A percentile compares a stretch with the other conserved stretches of the same genome.
These are phyloP conservation scores for Lapara coniferarum DNA, from an alignment of 2,888 invertebrate species.

Conservation along the genomic window DNA sequence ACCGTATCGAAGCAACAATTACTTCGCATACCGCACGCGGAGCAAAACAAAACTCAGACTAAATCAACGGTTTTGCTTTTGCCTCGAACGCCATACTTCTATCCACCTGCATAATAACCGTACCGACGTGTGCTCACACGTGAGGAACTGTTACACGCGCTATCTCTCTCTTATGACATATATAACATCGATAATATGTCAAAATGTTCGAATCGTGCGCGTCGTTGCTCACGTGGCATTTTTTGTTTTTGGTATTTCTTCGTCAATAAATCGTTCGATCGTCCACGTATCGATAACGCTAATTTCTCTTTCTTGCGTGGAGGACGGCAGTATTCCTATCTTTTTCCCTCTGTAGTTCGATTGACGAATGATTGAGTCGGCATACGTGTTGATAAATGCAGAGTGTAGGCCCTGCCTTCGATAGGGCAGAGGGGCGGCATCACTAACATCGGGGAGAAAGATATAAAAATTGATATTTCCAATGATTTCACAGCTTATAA, in stretches of 20 bases:
- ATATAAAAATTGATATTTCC: conserved; percentile 20
- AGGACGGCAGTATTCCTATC: conserved; percentile 57
- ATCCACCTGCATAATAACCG: conserved; percentile 27
- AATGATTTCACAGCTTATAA: conserved; percentile 1
- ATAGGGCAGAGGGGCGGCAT: conserved; percentile 48
- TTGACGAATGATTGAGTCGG: conserved; percentile 77
- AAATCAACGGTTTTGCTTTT: conserved; percentile 64
- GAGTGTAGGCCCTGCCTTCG: conserved; percentile 60
- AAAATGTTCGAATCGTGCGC: conserved; percentile 10
- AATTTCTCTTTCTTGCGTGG: conserved; percentile 60
- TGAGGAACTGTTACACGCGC: neutral
- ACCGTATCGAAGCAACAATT: conserved; percentile 72
- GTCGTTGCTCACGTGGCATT: conserved; percentile 50
- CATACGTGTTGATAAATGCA: conserved; percentile 59
- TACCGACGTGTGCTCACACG: conserved; percentile 12
- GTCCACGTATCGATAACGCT: conserved; percentile 27
- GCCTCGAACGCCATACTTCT: conserved; percentile 62
- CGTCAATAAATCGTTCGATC: conserved; percentile 60
- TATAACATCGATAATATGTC: conserved; percentile 42
- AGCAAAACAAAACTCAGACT: conserved; percentile 63
- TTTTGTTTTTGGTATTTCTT: conserved; percentile 65
- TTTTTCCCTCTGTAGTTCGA: conserved; percentile 64
- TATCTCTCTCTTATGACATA: conserved; percentile 45
- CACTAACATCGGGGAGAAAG: conserved; percentile 38
- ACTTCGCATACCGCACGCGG: conserved; percentile 59